Conservation (phyloP, 1,140 invertebrate species). For the Pararge aegeria region DNA sequence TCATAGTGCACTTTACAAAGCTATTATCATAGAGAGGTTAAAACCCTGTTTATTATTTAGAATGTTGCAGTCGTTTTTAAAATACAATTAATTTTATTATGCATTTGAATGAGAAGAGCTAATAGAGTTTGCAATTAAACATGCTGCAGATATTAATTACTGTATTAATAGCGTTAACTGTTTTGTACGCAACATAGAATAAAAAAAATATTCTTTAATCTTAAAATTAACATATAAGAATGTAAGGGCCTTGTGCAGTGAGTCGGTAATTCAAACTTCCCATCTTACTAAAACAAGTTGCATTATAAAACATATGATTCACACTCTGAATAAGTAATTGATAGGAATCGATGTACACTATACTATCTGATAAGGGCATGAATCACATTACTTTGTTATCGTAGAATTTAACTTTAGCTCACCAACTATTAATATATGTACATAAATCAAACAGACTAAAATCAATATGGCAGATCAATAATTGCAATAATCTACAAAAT, state of each 20-base stretch:
- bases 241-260: constrained; percentile 4
- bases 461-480: constrained; percentile 33
- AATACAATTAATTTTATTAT: constrained; percentile 4
- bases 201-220: background rate
- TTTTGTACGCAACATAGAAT: constrained; percentile 11
- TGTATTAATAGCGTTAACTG: background rate
- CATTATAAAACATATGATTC: constrained; percentile 16
- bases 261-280: constrained; percentile 10
- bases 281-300: constrained; percentile 4
- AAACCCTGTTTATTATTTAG: constrained; percentile 32
- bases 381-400: constrained; percentile 14
- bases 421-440: constrained; percentile 15
- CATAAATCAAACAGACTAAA: constrained; percentile 21
- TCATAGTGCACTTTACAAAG: constrained; percentile 15
- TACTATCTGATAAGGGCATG: constrained; percentile 16
- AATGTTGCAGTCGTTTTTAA: constrained; percentile 21
- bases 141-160: background rate
- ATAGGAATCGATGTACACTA: constrained; percentile 1
- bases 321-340: constrained; percentile 18
- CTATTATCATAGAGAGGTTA: constrained; percentile 22
- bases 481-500: constrained; percentile 39
- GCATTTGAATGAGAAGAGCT: background rate
- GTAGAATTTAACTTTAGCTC: constrained; percentile 15
- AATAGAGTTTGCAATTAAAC: background rate
- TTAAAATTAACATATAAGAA: constrained; percentile 8